Evolutionary conservation across 2,888 invertebrate species (phyloP), one percentile per base, ranked within the genome.

Genomic region (Oxycera nigricornis): DNA sequence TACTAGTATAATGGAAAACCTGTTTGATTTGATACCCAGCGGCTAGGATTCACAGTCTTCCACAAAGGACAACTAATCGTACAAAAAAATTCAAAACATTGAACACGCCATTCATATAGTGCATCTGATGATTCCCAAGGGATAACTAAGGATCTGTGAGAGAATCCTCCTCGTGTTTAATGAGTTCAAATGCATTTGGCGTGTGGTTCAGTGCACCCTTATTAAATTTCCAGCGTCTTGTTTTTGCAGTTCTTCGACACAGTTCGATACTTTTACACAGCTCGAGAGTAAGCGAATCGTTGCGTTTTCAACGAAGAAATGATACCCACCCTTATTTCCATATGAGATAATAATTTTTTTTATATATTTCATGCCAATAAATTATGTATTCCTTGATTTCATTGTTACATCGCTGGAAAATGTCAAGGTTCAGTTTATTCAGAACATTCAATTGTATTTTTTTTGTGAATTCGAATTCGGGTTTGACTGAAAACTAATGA

Each of bases 51-150:
- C 3, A 46, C 46, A 46, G 3, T 46, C 46, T 46, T 14, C 46
- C 2, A 3, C 17, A 14, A 46, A 7, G 14, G 20, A 4, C 9
- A 55, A 3, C 50, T 17, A 17, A 50, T n/a, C 17, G 17, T n/a
- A 14, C 9, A 55, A 55, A 55, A 55, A 55, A 55, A 20, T 22
- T 20, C n/a, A n/a, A n/a, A 24, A 6, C 22, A 55, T 24, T 6
- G 24, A 22, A 55, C 55, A 24, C 55, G 20, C 22, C 55, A 55
- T 55, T 2, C 24, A 55, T 20, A 4, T 0, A 24, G 4, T 55
- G 55, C 55, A 55, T 20, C 55, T 55, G 55, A 55, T 55, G 17
- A 22, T 55, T 55, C 55, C 55, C 55, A 24, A 1, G 24, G 55
- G 55, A 55, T 24, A 20, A 9, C 4, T 11, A 55, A 55, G 17